A percentile compares a stretch with the other conserved stretches of the same genome.
Conservation (phyloP, 2,113 vertebrate genomes). For the Cyprinus carpio region DNA sequence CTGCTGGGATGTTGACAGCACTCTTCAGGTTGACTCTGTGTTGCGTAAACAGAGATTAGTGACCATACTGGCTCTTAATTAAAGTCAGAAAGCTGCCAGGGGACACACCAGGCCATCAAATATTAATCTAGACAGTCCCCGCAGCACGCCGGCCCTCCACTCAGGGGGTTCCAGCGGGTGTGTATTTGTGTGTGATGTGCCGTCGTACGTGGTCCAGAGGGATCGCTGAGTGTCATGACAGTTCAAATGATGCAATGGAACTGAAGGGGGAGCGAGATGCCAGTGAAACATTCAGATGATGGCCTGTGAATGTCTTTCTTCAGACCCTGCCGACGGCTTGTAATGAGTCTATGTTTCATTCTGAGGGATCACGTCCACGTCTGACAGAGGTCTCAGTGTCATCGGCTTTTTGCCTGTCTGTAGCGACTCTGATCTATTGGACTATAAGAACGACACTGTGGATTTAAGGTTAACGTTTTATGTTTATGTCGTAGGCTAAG, state of each 20-base stretch:
- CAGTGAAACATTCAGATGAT: not conserved
- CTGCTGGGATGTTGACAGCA: constrained; percentile 50
- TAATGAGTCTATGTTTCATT: constrained; percentile 29
- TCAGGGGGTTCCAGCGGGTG: constrained; percentile 21
- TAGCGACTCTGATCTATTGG: not conserved
- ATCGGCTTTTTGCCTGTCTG: not conserved
- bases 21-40: constrained; percentile 59
- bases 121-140: constrained; percentile 64
- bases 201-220: constrained; percentile 13
- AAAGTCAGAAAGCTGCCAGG: constrained; percentile 63
- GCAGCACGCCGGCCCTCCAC: constrained; percentile 9
- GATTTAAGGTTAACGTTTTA: too few species aligned
- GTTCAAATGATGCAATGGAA: constrained; percentile 48
- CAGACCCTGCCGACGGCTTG: not conserved
- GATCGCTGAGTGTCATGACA: constrained; percentile 38
- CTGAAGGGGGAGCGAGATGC: constrained; percentile 1
- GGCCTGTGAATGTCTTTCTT: constrained; percentile 23
- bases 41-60: constrained; percentile 60
- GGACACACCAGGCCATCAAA: constrained; percentile 66
- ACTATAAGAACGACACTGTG: not conserved
- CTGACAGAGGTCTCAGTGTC: constrained; percentile 12
- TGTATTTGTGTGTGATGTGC: constrained; percentile 30
- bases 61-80: constrained; percentile 66
- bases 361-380: not conserved
- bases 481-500: not conserved